Conservation (phyloP, 1,140 invertebrate genomes). For the Nautilus pompilius region DNA sequence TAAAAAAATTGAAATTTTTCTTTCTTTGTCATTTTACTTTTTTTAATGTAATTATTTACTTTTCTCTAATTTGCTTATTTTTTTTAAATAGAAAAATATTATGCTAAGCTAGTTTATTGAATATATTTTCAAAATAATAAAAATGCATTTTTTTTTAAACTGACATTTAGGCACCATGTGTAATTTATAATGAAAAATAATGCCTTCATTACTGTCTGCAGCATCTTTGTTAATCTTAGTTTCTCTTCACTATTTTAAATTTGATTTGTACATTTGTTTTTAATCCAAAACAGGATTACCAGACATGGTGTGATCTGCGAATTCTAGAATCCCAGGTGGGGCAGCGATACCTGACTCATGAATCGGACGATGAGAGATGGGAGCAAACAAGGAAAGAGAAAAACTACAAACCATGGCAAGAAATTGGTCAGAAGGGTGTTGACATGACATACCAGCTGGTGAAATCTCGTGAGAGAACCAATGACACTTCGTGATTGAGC, state of each 20-base stretch:
- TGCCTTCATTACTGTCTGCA: no score
- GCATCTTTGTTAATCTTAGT: no score
- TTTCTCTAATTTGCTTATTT: no score
- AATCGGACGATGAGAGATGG: constrained; percentile 94
- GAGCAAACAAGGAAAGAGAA: constrained; percentile 60
- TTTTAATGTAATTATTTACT: no score
- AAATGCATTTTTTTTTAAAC: no score
- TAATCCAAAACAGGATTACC: constrained; percentile 72
- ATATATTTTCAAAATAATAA: no score
- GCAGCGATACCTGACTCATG: constrained; percentile 88
- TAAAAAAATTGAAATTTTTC: no score
- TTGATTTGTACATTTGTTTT: background rate
- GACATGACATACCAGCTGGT: constrained; percentile 51
- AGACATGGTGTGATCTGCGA: constrained; percentile 92
- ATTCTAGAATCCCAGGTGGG: constrained; percentile 80
- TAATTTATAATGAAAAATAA: no score
- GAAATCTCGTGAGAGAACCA: constrained; percentile 35
- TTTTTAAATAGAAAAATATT: no score
- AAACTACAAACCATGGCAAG: constrained; percentile 46
- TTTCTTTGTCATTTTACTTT: no score
- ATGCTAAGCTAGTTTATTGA: no score
- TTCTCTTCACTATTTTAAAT: background rate
- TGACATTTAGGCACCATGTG: no score
- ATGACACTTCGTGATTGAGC: background rate
- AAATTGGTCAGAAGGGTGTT: constrained; percentile 46